Evolutionary conservation across 92 coral and sea anemone genomes (phyloP), one percentile per base, ranked within the genome.

Genomic region (Micromussa lordhowensis): DNA sequence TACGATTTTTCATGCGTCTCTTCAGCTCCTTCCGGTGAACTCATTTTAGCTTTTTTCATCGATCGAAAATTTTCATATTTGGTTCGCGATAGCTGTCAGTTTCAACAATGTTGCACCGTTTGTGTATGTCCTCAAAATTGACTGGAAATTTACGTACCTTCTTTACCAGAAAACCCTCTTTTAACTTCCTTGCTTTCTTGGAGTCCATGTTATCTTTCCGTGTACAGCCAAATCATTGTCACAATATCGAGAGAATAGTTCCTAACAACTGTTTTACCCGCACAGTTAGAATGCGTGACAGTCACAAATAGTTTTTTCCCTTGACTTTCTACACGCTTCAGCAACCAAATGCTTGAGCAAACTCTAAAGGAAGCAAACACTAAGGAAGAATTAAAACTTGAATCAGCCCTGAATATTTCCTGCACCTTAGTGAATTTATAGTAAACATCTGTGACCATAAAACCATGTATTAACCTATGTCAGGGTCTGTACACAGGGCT

Each of bases 91-190:
- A n/a, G n/a, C n/a, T n/a, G n/a, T n/a, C 24, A 34, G 24, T 22
- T 7, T 73, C 44, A 74, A 17, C 79, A 22, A 38, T 19, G 18
- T 4, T 75, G 38, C 16, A 49, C 24, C 70, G 10, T 64, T n/a
- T 5, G 2, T 5, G 2, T 44, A 40, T 71, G 13, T 21, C 49
- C 34, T 53, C 26, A 55, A 31, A 21, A 36, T 32, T 71, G 4
- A 51, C 31, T 9, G 11, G 34, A 0, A 17, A 6, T 24, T 5
- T n/a, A 3, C 86, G 34, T 83, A 96, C 99, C 98, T 96, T 96
- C 93, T 96, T 96, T 14, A 96, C 99, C 8, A 96, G 94, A 80
- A 93, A 96, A 63, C 99, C 99, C 88, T 96, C 99, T 85, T 94
- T 96, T 38, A 87, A 72, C 79, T 80, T 87, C 80, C 89, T 88